Base-by-base conservation (phyloP, 2,797 vertebrate species). In the Eupleurogrammus muticus region DNA sequence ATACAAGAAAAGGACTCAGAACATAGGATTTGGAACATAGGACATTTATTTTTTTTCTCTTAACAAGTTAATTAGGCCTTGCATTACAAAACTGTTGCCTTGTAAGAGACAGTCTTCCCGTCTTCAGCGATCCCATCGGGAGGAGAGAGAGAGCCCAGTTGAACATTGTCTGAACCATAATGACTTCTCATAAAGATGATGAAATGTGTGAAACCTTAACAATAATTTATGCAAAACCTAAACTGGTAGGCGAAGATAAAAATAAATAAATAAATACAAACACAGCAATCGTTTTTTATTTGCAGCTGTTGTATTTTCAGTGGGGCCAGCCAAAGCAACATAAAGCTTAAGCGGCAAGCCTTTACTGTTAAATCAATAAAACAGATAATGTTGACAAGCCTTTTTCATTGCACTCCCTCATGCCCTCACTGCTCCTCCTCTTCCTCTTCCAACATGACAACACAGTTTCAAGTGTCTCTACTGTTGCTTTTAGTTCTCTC, bases 341-440 rank as follows among this genome's bases (percentile, higher is more conserved):
- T 92, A 93, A 94, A 93, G 87, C 92, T 93, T 93, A 93, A 93
- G 90, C 88, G 87, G 90, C 85, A 82, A 87, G 87, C 82, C 92
- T 94, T 95, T 94, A 95, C 91, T 88, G 92, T 91, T 89, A 93
- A 95, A 94, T 95, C 93, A 95, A 94, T 95, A 94, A 92, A 94
- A 92, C 89, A 89, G 92, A 94, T 94, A 93, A 94, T 94, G 93
- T 94, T 93, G 93, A 93, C 93, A 93, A 93, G 91, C 90, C 86
- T 90, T 91, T 94, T 94, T 93, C 92, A 94, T 92, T 87, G 89
- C 87, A 62, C 78, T 84, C 80, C 72, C 75, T 85, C 75, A 42
- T 73, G 66, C 71, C 75, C 57, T 61, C 60, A 52, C 17, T 16
- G 9, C 75, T 80, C 55, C 54, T 73, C 65, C 65, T 71, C 84